Evolutionary conservation across 2,888 invertebrate species (phyloP).

Genomic region (Suillia variegata): DNA sequence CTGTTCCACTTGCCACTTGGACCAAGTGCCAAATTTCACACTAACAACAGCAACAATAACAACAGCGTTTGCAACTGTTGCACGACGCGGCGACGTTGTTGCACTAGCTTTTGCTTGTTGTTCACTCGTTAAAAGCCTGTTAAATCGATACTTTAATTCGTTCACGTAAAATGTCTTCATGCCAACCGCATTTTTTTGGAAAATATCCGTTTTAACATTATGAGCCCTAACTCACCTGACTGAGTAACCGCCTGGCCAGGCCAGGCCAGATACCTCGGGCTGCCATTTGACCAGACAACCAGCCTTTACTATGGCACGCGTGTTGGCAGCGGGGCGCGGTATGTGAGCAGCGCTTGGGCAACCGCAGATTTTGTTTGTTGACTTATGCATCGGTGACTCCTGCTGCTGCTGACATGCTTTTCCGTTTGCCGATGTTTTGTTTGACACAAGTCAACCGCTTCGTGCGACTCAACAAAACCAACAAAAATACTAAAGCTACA

Average conservation of each 20-base stretch:
- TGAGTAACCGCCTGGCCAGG: no score
- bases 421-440: constrained; percentile 18
- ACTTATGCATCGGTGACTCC: constrained; percentile 22
- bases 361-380: constrained; percentile 6
- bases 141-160: neutral
- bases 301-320: constrained; percentile 22
- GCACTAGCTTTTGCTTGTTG: neutral
- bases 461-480: neutral
- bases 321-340: no score
- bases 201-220: constrained; percentile 14
- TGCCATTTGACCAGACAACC: no score
- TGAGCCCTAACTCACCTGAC: neutral
- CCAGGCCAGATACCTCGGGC: no score
- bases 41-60: constrained; percentile 44
- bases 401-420: constrained; percentile 25
- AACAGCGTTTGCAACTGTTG: no score
- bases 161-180: neutral
- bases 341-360: constrained; percentile 13
- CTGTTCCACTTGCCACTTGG: no score
- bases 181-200: constrained; percentile 11
- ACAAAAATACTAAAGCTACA: no score
- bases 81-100: no score
- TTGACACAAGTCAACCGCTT: constrained; percentile 6
- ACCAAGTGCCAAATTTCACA: constrained; percentile 46
- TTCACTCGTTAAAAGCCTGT: neutral